Evolutionary conservation across 2,113 vertebrate genomes (phyloP).

Genomic region (Leucosticte australis): DNA sequence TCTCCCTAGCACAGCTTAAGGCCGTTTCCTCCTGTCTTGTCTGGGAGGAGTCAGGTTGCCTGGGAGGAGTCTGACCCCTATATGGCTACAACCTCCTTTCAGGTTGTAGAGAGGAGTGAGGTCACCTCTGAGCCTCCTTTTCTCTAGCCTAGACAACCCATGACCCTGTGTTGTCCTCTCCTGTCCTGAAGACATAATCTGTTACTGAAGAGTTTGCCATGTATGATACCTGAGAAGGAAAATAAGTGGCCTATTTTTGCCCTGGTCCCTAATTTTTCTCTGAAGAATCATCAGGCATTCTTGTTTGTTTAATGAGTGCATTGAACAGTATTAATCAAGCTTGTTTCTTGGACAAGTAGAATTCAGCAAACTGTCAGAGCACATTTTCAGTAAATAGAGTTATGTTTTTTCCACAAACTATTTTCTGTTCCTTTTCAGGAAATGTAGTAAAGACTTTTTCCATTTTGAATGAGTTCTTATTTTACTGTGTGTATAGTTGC

Average conservation of each 20-base stretch:
- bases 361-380: background rate
- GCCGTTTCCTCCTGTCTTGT: background rate
- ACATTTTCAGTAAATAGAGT: background rate
- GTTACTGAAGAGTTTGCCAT: background rate
- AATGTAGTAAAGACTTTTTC: background rate
- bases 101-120: background rate
- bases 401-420: fast-evolving
- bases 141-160: background rate
- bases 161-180: background rate
- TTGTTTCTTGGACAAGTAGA: background rate
- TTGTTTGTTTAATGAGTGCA: background rate
- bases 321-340: background rate
- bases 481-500: background rate
- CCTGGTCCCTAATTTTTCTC: background rate
- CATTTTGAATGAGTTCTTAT: background rate
- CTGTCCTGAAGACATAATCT: background rate
- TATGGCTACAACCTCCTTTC: background rate
- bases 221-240: background rate
- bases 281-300: background rate
- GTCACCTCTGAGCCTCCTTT: background rate
- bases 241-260: background rate
- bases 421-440: background rate
- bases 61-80: background rate
- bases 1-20: background rate
- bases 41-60: background rate